Base-by-base conservation (phyloP, 2,113 vertebrate genomes). In the Nicator chloris region DNA sequence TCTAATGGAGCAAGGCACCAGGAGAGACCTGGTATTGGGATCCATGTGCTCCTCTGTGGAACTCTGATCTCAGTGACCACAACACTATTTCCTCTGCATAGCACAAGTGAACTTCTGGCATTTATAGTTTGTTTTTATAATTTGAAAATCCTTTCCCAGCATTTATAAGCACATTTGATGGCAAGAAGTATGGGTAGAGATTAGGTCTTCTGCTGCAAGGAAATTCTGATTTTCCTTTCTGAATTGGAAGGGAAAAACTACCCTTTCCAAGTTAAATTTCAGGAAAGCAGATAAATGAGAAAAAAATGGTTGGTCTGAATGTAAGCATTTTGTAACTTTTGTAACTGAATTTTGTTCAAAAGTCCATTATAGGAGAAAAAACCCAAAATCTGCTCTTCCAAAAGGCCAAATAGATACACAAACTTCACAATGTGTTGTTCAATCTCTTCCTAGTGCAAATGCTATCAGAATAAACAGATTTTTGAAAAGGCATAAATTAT, bases 171-270 rank as follows among this genome's bases (percentile, higher is more conserved):
- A 66, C 10, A 35, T 66, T 54, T 33, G 11, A 64, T 68, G 60
- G 56, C 61, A 91, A 82, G 51, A 47, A 31, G 2, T 44, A 50
- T 64, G 86, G 77, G 81, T 87, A 61, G 70, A 79, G 65, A 72
- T 44, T 51, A 53, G 20, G 31, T 93, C 44, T 93, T 93, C 44
- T 68, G 57, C 82, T 93, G 85, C 81, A 93, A 82, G 81, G 83
- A 95, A 95, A 93, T 37, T 70, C 15, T 75, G 70, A 91, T 84
- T 94, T 91, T 96, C 53, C 37, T 68, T 89, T 84, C 83, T 27
- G 28, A 82, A 51, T 42, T 86, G 79, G 59, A 88, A 95, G 63
- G 63, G 50, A 93, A 93, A 94, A 82, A 33, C 3, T 47, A 28
- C 9, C 6, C 27, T 87, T 95, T 93, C 57, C 61, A 83, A 92